Evolutionary conservation across 2,888 invertebrate genomes (phyloP), one percentile per base, ranked within the genome.

Genomic region (Spilarctia lutea): DNA sequence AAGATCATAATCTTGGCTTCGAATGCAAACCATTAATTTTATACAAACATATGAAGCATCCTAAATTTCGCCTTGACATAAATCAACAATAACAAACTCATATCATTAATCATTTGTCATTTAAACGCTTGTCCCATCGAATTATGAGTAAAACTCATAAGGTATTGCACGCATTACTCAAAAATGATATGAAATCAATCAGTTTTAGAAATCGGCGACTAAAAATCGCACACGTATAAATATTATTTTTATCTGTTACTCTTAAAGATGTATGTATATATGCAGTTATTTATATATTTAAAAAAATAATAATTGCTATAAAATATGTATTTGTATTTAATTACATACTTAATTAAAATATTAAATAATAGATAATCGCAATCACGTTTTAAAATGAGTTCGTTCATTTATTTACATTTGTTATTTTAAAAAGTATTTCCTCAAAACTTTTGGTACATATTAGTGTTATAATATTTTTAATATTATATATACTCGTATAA

Each of bases 61-160:
- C 48, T 18, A 68, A 68, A 68, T 63, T 11, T 73, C 48, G 65
- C 74, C 74, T 70, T 74, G 74, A 74, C 74, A 66, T 52, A 74
- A 65, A 70, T n/a, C 70, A 42, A 70, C 65, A 66, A 69, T 39
- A 68, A 67, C 42, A 67, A 70, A 73, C 39, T n/a, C 16, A 24
- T 33, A 48, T 45, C 69, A 69, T 73, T 69, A 69, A 73, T 73
- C 73, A 73, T 65, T 33, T 65, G 20, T n/a, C 27, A 63, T 42
- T 60, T 42, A 39, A 63, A 42, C 18, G 33, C 33, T 27, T 48
- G 66, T 72, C 27, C 24, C 27, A 10, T 20, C 39, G 27, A 48
- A 33, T 45, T 65, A 65, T 45, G 24, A 35, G 45, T 45, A 63
- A 71, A 66, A 48, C 27, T 66, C 33, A 52, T 72, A 56, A 72